phyloP scores from a whole-genome alignment of 2,113 vertebrate genomes.

The Dicrurus megarhynchus region DNA sequence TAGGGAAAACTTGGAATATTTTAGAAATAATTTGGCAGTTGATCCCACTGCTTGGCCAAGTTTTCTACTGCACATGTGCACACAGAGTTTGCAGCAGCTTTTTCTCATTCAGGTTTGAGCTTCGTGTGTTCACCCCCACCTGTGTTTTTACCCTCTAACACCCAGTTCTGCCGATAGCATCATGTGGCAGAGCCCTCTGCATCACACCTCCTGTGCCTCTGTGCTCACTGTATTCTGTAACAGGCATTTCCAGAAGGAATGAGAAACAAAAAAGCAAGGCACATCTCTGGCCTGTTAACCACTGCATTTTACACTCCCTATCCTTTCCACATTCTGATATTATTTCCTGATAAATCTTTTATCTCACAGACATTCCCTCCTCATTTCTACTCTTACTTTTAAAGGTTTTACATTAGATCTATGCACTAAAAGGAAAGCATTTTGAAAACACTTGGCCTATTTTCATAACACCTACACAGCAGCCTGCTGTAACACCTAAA shows the following conservation, averaged over 20 bases:
- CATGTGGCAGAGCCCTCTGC: not conserved
- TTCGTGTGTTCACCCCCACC: not conserved
- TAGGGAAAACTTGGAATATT: not conserved
- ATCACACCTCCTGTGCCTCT: not conserved
- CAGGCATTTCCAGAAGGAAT: not conserved
- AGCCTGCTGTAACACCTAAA: not conserved
- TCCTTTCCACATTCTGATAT: not conserved
- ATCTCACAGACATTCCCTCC: not conserved
- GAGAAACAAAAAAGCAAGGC: not conserved
- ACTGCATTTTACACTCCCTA: not conserved
- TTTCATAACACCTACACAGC: not conserved
- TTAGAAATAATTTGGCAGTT: not conserved
- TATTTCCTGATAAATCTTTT: not conserved
- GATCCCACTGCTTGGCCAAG: not conserved
- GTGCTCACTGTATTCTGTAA: not conserved
- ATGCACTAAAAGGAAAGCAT: not conserved
- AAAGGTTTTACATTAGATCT: not conserved
- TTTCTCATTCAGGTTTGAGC: not conserved
- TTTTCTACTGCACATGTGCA: rapidly evolving
- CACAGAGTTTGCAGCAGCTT: not conserved
- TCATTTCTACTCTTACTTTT: not conserved
- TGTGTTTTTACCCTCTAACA: not conserved
- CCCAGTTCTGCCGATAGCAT: not conserved
- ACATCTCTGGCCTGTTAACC: not conserved
- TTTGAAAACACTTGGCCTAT: slow-evolving; percentile 2